Percentiles rank a stretch among this genome's conserved stretches.
phyloP scores from a whole-genome alignment of 2,797 vertebrate species.

The Chaetophractus vellerosus region DNA sequence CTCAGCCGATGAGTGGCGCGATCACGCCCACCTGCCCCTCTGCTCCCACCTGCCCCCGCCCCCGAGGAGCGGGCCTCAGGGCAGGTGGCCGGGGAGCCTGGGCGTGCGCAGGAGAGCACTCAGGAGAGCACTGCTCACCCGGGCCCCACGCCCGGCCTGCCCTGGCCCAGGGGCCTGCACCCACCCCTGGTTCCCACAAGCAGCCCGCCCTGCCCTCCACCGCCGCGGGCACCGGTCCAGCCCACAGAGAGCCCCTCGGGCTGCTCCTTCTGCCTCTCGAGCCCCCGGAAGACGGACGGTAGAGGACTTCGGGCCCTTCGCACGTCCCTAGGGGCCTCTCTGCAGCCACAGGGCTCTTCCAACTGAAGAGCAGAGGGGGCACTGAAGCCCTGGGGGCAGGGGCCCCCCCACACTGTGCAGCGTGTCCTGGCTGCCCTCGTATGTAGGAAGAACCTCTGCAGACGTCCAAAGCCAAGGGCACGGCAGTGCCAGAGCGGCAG shows the following conservation, averaged over 20 bases:
- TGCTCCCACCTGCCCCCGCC: constrained; percentile 82
- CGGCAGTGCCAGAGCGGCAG: background rate
- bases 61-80: constrained; percentile 42
- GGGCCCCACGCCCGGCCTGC: background rate
- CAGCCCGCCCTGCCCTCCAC: background rate
- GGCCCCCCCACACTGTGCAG: background rate
- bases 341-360: background rate
- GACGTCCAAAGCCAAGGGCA: background rate
- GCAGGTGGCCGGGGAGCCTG: constrained; percentile 72
- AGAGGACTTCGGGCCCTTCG: background rate
- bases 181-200: constrained; percentile 29
- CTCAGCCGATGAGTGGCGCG: constrained; percentile 66
- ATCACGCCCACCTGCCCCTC: constrained; percentile 59
- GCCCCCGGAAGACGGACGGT: background rate
- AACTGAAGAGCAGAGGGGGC: background rate
- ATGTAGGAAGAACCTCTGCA: background rate
- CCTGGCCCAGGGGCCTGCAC: constrained; percentile 23
- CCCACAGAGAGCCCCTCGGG: background rate
- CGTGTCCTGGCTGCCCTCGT: background rate
- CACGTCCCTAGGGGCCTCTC: background rate
- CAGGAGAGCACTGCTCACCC: background rate
- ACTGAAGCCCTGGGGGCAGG: background rate
- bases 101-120: constrained; percentile 42
- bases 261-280: background rate
- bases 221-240: background rate